phyloP scores from a whole-genome alignment of 2,797 vertebrate species.

The Natrix natrix region DNA sequence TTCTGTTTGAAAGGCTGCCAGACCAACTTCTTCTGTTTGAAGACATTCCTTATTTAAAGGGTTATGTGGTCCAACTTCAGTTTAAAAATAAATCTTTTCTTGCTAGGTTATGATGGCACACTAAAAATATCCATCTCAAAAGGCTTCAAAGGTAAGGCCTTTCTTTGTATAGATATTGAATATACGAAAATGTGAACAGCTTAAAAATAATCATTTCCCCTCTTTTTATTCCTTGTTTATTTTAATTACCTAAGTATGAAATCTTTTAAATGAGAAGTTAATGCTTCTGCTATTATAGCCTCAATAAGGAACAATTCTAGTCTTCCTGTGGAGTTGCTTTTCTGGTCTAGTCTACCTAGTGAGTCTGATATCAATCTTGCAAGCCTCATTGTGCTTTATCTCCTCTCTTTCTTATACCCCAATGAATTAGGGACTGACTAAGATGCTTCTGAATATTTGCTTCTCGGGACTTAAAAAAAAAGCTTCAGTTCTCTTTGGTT shows the following conservation, averaged over 20 bases:
- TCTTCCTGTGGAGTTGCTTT: background rate
- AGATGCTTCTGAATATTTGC: background rate
- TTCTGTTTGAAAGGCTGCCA: background rate
- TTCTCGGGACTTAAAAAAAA: background rate
- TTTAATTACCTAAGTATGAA: background rate
- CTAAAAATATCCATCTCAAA: slow-evolving; percentile 4
- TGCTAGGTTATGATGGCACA: background rate
- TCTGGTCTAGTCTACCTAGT: background rate
- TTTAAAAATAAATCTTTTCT: slow-evolving; percentile 24
- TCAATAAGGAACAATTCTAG: background rate
- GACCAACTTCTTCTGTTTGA: background rate
- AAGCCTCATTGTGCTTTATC: background rate
- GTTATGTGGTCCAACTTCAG: background rate
- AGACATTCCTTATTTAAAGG: background rate
- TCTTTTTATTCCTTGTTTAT: background rate
- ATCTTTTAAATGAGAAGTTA: background rate
- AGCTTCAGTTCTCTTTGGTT: background rate
- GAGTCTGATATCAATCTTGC: background rate
- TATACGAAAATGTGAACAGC: slow-evolving; percentile 26
- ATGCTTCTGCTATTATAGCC: background rate
- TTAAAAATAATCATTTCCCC: background rate
- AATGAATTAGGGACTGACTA: background rate
- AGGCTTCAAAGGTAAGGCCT: slow-evolving; percentile 19
- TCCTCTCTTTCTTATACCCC: background rate
- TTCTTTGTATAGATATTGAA: slow-evolving; percentile 38